Percentiles rank a stretch among this genome's conserved stretches.
Evolutionary conservation across 2,888 invertebrate genomes (phyloP).

Genomic region (Cephus runcator): DNA sequence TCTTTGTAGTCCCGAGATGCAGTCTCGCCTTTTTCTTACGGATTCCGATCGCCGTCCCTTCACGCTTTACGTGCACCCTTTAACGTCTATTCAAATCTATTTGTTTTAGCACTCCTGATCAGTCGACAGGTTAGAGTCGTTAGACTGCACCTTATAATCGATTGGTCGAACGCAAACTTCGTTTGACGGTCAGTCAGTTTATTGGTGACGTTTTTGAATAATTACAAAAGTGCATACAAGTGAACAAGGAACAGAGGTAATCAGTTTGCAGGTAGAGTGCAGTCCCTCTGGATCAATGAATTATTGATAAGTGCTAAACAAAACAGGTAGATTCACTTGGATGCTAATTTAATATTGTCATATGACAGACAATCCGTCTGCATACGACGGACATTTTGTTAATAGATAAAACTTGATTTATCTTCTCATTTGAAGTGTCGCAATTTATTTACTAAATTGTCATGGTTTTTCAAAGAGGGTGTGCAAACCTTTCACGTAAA

Average conservation of each 20-base stretch:
- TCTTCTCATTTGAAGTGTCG: not conserved
- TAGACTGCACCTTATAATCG: not conserved
- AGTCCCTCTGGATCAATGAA: not conserved
- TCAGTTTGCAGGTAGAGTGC: not conserved
- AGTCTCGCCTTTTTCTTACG: not conserved
- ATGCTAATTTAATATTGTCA: no score
- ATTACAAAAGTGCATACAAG: not conserved
- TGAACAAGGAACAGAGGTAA: not conserved
- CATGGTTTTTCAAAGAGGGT: not conserved
- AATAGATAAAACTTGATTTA: not conserved
- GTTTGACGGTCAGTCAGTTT: not conserved
- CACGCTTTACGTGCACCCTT: not conserved
- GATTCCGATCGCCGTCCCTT: not conserved
- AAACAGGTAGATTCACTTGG: no score
- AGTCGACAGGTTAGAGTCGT: not conserved
- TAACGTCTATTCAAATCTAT: not conserved
- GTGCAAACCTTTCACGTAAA: not conserved
- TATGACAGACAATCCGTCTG: no score
- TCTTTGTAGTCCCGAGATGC: constrained; percentile 16
- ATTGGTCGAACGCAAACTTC: not conserved
- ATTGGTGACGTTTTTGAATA: not conserved
- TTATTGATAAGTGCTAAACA: not conserved
- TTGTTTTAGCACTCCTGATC: not conserved
- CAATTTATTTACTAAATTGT: not conserved
- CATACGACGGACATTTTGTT: not conserved